Evolutionary conservation across 2,888 invertebrate species (phyloP).

Genomic region (Spatulosminthurus flaviceps): DNA sequence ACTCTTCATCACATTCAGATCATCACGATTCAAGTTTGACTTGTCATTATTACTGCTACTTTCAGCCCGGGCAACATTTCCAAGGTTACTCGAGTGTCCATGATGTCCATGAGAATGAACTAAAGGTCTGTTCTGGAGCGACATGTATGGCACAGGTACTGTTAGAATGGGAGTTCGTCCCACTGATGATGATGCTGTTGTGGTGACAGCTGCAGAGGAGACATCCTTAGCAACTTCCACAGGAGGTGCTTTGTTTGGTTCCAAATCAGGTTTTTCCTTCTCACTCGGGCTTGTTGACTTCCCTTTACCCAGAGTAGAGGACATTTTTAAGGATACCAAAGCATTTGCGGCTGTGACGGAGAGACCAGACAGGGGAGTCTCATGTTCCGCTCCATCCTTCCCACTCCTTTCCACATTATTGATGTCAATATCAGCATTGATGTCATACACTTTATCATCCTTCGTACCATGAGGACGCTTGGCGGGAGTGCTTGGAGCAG

Average conservation of each 20-base stretch:
- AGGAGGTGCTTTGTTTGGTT: not conserved
- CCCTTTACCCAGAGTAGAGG: not conserved
- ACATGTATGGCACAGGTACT: conserved; percentile 63
- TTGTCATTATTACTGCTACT: conserved; percentile 32
- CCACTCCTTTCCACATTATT: conserved; percentile 33
- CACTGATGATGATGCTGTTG: conserved; percentile 37
- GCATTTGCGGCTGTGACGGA: not conserved
- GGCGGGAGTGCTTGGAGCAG: conserved; percentile 54
- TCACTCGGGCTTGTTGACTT: not conserved
- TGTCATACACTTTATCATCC: conserved; percentile 57
- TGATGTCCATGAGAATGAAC: conserved; percentile 54
- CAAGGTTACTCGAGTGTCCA: conserved; percentile 25
- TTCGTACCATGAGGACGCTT: conserved; percentile 49
- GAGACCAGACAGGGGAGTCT: conserved; percentile 12
- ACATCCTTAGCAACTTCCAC: conserved; percentile 24
- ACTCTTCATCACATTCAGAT: conserved; percentile 54
- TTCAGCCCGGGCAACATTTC: not conserved
- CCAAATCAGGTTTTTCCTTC: conserved; percentile 1
- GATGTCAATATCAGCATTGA: conserved; percentile 54
- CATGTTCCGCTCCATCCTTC: conserved; percentile 38
- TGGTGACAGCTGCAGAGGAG: not conserved
- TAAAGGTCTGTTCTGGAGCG: conserved; percentile 58
- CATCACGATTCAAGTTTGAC: conserved; percentile 45
- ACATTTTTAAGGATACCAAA: not conserved
- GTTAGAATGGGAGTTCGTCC: conserved; percentile 60